Evolutionary conservation across 2,797 vertebrate species (phyloP).

Genomic region (Amazona finschi): DNA sequence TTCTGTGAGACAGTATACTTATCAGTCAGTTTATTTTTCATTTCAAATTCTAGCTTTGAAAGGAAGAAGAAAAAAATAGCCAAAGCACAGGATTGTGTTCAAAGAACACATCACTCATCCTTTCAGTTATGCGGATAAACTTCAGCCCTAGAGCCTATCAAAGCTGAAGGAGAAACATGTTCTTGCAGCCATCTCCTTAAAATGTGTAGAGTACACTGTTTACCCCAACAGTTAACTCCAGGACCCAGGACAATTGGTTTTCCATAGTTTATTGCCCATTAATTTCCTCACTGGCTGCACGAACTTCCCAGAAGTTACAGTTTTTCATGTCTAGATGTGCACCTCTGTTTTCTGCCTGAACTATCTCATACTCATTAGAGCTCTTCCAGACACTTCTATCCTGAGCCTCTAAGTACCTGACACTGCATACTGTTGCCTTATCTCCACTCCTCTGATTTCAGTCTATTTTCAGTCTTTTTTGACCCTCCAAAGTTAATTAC

Average conservation of each 20-base stretch:
- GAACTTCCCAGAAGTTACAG: not conserved
- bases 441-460: not conserved
- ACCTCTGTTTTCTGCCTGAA: not conserved
- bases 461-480: not conserved
- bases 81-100: not conserved
- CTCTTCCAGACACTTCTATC: not conserved
- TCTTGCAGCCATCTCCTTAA: not conserved
- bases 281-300: not conserved
- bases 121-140: not conserved
- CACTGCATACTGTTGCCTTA: not conserved
- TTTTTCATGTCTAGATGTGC: not conserved
- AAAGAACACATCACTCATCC: not conserved
- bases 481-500: not conserved
- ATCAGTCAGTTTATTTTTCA: constrained; percentile 12
- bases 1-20: not conserved
- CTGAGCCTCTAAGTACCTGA: not conserved
- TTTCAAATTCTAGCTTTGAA: not conserved
- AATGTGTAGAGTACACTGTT: not conserved
- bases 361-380: not conserved
- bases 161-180: not conserved
- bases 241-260: not conserved
- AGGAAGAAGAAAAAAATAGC: not conserved
- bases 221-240: not conserved
- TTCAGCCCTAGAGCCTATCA: not conserved
- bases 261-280: not conserved